Evolutionary conservation across 2,888 invertebrate species (phyloP), one percentile per base, ranked within the genome.

Genomic region (Alloplasta piceator): DNA sequence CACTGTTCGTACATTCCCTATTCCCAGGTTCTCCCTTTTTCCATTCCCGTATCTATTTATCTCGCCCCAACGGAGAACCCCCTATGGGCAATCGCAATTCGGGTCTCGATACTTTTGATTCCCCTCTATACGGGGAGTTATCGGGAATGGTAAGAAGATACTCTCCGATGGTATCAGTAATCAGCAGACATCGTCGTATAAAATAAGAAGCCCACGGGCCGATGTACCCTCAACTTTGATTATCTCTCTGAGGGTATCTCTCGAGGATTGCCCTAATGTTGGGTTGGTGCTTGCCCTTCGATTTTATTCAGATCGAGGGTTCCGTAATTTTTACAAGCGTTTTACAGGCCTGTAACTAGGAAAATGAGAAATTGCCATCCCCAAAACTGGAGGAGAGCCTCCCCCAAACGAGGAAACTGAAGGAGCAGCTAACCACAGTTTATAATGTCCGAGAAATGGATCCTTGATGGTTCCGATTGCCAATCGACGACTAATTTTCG

Each of bases 401-500:
- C 9, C 52, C 50, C 52, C 38, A 43, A 10, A 38, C 3, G 26
- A 26, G 26, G 26, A 26, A 26, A 26, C 26, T 26, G 1, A 26
- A 2, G 26, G 3, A 26, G 26, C 14, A 39, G 38, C 41, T 26
- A 46, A n/a, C 26, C 26, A 26, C 16, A 12, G 58, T 50, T 60
- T n/a, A 26, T 26, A 67, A 50, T 55, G 73, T 78, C 63, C 60
- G 43, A 73, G 56, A 56, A 73, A 74, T 68, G 79, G 64, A 70
- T 70, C 70, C 67, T 73, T 63, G 78, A 81, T 80, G 68, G 74
- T 78, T 80, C 60, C 64, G 77, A 63, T 75, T 77, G 10, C 74
- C 71, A 78, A 80, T 82, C 74, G 79, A 82, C 71, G 75, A 63
- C 50, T 74, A 82, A 83, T 83, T 78, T 80, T 72, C 80, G 52